Base-by-base conservation (phyloP, 2,888 invertebrate genomes). In the Scelioninae gen. 2 region DNA sequence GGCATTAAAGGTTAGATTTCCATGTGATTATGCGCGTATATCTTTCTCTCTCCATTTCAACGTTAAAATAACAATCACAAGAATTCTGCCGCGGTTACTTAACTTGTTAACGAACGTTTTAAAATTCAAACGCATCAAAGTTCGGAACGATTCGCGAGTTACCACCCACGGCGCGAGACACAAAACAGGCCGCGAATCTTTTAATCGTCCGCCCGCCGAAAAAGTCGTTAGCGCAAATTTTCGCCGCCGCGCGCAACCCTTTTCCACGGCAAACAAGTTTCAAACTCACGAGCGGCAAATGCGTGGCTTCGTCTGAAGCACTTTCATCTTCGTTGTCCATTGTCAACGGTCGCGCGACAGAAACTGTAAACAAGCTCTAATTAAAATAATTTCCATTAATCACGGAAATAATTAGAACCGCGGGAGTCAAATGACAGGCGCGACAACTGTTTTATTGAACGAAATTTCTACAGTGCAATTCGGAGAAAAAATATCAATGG, bases 331-430 rank as follows among this genome's bases (percentile, higher is more conserved):
- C 37, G 6, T 46, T 22, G 53, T 39, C 1, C 28, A 60, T 68
- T 68, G 58, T 57, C 48, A 35, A 11, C 16, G 10, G 35, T 0
- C 13, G 25, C 28, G 13, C 43, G 33, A 19, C 48, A 33, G 39
- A 41, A 53, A 41, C 48, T 48, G 69, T 57, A 55, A 70, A 70
- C 63, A 63, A 70, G 55, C 50, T 28, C 57, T 70, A 70, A 70
- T 70, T 70, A 64, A 71, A 71, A 64, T 63, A 71, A 71, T 63
- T 48, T 64, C 33, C 57, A 71, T 71, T 71, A 71, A 71, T 71
- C 64, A 64, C 45, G 43, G 46, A 65, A 71, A 71, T 71, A 65
- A 71, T 71, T 58, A 52, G 52, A 71, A 52, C 45, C 58, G 58
- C 64, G 46, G 37, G 52, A 63, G 61, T 57, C 61, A 31, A 46